phyloP scores from a whole-genome alignment of 1,140 invertebrate genomes.

The Trichonephila clavipes region DNA sequence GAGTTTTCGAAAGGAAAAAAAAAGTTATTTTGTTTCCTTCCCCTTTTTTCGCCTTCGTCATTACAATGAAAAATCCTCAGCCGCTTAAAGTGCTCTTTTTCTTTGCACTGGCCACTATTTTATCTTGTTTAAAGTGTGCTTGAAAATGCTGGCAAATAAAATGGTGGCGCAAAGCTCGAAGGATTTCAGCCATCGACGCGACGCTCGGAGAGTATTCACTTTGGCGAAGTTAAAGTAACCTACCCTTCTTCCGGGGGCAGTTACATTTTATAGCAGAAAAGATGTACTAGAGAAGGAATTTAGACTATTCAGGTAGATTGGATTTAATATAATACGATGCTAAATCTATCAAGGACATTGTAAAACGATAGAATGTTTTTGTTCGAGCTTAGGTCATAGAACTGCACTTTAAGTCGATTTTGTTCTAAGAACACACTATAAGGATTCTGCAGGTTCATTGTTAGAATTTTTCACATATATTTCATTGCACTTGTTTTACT shows the following conservation, averaged over 20 bases:
- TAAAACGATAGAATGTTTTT: background rate
- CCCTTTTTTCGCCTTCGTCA: background rate
- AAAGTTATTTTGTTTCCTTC: background rate
- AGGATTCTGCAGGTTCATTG: too few species aligned
- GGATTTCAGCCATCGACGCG: constrained; percentile 46
- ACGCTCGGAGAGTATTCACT: constrained; percentile 34
- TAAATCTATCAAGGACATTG: background rate
- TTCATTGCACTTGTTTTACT: too few species aligned
- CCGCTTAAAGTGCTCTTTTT: constrained; percentile 31
- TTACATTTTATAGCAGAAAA: background rate
- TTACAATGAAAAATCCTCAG: constrained; percentile 45
- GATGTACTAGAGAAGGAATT: background rate
- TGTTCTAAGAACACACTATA: too few species aligned
- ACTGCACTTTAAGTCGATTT: too few species aligned
- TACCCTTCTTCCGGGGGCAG: background rate
- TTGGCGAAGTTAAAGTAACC: background rate
- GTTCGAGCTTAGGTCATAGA: too few species aligned
- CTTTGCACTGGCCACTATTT: background rate
- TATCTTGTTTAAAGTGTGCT: constrained; percentile 31
- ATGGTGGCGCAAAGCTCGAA: constrained; percentile 44
- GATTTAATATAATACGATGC: background rate
- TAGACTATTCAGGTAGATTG: background rate
- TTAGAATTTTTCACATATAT: too few species aligned
- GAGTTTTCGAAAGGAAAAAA: background rate
- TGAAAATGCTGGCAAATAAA: constrained; percentile 1